A percentile compares a stretch with the other conserved stretches of the same genome.
phyloP scores from a whole-genome alignment of 2,797 vertebrate genomes.

The Anguilla marmorata region DNA sequence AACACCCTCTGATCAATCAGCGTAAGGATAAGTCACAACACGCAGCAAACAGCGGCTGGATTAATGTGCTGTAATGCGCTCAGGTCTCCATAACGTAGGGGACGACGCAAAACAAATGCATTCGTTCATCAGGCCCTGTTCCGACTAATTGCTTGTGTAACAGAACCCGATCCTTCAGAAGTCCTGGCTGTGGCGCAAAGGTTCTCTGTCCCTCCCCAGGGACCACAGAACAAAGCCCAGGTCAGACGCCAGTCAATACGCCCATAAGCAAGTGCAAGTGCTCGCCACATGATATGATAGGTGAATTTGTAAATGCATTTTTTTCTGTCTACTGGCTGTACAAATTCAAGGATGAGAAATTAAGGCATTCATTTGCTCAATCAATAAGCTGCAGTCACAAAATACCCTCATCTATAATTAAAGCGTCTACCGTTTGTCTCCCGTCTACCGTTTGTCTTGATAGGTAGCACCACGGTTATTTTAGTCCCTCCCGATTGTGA shows the following conservation, averaged over 20 bases:
- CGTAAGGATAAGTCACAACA: conserved; percentile 43
- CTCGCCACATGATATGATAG: conserved; percentile 36
- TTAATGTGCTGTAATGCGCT: conserved; percentile 45
- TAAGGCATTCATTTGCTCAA: conserved; percentile 34
- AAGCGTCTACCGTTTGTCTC: conserved; percentile 37
- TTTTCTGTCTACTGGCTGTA: conserved; percentile 1
- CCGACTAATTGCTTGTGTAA: conserved; percentile 60
- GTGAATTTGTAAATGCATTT: conserved; percentile 10
- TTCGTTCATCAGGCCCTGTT: conserved; percentile 52
- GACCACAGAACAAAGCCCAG: conserved; percentile 43
- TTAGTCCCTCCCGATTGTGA: conserved; percentile 16
- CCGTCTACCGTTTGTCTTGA: neutral
- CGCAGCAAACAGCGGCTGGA: conserved; percentile 42
- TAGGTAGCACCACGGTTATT: conserved; percentile 3
- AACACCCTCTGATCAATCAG: conserved; percentile 55
- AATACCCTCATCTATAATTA: conserved; percentile 50
- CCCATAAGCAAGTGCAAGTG: conserved; percentile 29
- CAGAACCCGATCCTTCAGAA: conserved; percentile 47
- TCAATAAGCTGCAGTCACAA: conserved; percentile 42
- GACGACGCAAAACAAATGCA: conserved; percentile 45
- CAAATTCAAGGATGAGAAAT: conserved; percentile 32
- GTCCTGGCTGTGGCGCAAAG: conserved; percentile 36
- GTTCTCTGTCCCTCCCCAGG: conserved; percentile 38
- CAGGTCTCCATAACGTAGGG: conserved; percentile 27
- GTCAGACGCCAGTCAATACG: conserved; percentile 41